A percentile compares a stretch with the other conserved stretches of the same genome.
phyloP scores from a whole-genome alignment of 2,888 invertebrate species.

The Neoaliturus tenellus region DNA sequence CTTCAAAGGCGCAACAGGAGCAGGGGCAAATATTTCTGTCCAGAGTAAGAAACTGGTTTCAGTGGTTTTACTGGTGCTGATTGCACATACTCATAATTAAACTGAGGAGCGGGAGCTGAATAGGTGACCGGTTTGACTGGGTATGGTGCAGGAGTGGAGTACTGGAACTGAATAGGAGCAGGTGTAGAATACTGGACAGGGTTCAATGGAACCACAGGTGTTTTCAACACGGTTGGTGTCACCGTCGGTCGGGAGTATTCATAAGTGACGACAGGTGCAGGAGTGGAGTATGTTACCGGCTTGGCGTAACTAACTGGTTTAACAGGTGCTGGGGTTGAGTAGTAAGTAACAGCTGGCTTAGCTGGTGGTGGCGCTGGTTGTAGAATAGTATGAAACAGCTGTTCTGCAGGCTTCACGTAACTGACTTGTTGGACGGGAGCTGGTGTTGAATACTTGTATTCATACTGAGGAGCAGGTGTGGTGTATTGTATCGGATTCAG shows the following conservation, averaged over 20 bases:
- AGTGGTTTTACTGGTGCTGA: neutral
- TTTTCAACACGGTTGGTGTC: slow-evolving; percentile 58
- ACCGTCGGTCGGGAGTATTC: neutral
- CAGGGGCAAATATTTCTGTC: slow-evolving; percentile 22
- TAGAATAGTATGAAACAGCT: slow-evolving; percentile 9
- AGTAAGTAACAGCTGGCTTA: neutral
- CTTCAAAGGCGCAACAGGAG: slow-evolving; percentile 16
- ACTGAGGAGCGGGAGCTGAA: slow-evolving; percentile 50
- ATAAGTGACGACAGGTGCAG: slow-evolving; percentile 42
- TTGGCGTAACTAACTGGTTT: neutral
- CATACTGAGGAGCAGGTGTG: slow-evolving; percentile 41
- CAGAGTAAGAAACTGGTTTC: neutral
- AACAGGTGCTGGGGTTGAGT: slow-evolving; percentile 1
- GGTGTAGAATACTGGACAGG: slow-evolving; percentile 64
- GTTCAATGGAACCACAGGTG: slow-evolving; percentile 61
- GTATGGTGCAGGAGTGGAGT: slow-evolving; percentile 39
- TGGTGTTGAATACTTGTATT: slow-evolving; percentile 13
- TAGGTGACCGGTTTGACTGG: slow-evolving; percentile 31
- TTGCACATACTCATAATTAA: slow-evolving; percentile 56
- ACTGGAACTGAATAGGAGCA: slow-evolving; percentile 49
- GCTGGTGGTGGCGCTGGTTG: slow-evolving; percentile 51
- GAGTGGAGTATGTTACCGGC: slow-evolving; percentile 53
- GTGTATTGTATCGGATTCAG: slow-evolving; percentile 49
- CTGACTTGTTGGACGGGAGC: neutral
- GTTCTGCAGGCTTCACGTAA: neutral